Evolutionary conservation across 23 tunicate genomes (phyloP).

Genomic region (Ciona savignyi): DNA sequence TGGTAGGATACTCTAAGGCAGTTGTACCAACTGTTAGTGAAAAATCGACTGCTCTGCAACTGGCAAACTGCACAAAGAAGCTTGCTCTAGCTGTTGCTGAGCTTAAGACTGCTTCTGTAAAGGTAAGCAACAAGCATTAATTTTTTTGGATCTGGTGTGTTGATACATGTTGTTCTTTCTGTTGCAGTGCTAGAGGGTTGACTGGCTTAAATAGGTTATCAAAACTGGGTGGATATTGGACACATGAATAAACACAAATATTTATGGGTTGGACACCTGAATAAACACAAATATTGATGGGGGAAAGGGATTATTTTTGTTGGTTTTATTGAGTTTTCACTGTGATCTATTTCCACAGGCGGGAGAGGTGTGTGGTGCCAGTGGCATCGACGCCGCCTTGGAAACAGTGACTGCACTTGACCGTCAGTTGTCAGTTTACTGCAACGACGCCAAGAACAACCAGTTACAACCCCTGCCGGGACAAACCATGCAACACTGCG

Average conservation of each 20-base stretch:
- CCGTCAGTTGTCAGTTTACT: conserved; percentile 64
- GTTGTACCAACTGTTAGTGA: conserved; percentile 96
- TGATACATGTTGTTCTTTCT: no score
- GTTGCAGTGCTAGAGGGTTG: no score
- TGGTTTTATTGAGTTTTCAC: not conserved
- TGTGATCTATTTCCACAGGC: conserved; percentile 39
- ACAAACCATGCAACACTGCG: conserved; percentile 81
- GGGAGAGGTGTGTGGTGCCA: conserved; percentile 75
- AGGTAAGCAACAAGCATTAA: no score
- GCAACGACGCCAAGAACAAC: conserved; percentile 71
- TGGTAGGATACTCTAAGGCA: conserved; percentile 96
- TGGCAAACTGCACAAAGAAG: conserved; percentile 96
- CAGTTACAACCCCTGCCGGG: conserved; percentile 90
- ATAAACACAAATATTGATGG: not conserved
- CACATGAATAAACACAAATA: no score
- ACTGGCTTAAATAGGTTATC: no score
- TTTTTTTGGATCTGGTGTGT: no score
- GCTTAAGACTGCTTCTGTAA: conserved; percentile 49
- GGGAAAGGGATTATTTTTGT: not conserved
- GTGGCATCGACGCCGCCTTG: conserved; percentile 88
- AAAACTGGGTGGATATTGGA: no score
- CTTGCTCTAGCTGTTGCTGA: conserved; percentile 70
- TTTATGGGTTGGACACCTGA: no score
- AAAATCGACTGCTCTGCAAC: conserved; percentile 85
- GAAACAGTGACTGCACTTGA: conserved; percentile 75